A percentile compares a stretch with the other conserved stretches of the same genome.
Conservation (phyloP, 2,888 invertebrate species). For the Cataglyphis livida region DNA sequence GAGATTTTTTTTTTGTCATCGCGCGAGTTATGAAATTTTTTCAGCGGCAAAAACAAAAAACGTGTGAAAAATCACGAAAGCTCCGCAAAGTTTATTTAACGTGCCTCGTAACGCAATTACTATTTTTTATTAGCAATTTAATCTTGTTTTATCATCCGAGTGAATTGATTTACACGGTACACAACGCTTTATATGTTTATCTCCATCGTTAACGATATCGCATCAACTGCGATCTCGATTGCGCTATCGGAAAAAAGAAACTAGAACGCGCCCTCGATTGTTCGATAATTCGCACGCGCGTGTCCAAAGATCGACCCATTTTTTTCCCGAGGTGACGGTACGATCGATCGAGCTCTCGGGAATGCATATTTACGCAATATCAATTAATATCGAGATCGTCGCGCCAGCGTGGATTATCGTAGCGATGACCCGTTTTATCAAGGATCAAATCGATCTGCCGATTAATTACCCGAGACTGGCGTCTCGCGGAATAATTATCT, state of each 20-base stretch:
- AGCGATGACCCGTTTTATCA: conserved; percentile 26
- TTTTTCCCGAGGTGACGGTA: background rate
- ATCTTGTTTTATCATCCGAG: background rate
- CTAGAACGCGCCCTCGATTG: conserved; percentile 9
- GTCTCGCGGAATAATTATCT: background rate
- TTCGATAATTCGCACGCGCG: background rate
- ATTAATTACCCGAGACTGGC: conserved; percentile 25
- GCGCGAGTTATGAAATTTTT: background rate
- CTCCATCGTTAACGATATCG: background rate
- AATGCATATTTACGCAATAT: conserved; percentile 49
- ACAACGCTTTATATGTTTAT: background rate
- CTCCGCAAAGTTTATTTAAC: background rate
- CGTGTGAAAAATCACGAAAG: background rate
- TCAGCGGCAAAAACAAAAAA: background rate
- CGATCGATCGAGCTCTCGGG: conserved; percentile 48
- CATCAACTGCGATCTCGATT: background rate
- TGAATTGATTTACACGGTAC: background rate
- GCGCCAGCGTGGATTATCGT: background rate
- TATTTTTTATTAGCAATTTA: background rate
- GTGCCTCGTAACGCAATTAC: background rate
- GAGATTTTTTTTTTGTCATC: conserved; percentile 9
- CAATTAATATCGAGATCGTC: conserved; percentile 37
- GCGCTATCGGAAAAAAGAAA: background rate
- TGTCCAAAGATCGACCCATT: conserved; percentile 47
- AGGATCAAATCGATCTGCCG: conserved; percentile 8